Percentiles rank a stretch among this genome's conserved stretches.
Conservation (phyloP, 2,888 invertebrate species). For the Folsomia manolachei region DNA sequence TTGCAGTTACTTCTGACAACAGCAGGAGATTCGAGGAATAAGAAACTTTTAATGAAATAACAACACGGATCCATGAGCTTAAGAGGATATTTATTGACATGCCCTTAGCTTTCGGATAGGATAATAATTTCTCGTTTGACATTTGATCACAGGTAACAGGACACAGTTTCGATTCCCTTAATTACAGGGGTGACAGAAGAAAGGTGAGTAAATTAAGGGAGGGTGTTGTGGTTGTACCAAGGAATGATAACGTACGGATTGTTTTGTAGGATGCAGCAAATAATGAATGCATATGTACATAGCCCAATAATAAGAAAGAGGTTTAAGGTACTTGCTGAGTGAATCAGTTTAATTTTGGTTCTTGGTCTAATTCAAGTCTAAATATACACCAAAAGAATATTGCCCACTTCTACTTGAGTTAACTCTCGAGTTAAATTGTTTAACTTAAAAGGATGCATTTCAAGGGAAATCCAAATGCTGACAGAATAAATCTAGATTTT, state of each 20-base stretch:
- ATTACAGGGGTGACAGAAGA: not conserved
- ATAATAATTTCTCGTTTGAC: not conserved
- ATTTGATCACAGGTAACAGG: not conserved
- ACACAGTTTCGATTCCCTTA: not conserved
- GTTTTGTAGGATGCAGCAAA: not conserved
- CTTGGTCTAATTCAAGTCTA: not conserved
- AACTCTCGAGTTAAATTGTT: too few relatives aligned
- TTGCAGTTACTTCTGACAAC: not conserved
- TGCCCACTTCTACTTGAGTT: too few relatives aligned
- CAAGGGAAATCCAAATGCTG: not conserved
- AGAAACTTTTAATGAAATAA: not conserved
- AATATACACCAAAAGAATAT: not conserved
- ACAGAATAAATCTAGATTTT: not conserved
- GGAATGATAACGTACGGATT: too few relatives aligned
- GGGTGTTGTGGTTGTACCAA: too few relatives aligned
- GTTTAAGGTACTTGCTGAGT: not conserved
- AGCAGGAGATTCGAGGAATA: too few relatives aligned
- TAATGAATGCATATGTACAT: too few relatives aligned
- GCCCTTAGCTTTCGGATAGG: too few relatives aligned
- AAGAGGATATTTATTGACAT: too few relatives aligned
- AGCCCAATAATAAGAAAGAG: not conserved
- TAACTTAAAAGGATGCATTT: not conserved
- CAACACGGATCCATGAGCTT: not conserved
- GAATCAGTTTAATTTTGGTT: not conserved
- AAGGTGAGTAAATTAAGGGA: not conserved